Base-by-base conservation (phyloP, 1,140 invertebrate species). In the Cryptotermes secundus region DNA sequence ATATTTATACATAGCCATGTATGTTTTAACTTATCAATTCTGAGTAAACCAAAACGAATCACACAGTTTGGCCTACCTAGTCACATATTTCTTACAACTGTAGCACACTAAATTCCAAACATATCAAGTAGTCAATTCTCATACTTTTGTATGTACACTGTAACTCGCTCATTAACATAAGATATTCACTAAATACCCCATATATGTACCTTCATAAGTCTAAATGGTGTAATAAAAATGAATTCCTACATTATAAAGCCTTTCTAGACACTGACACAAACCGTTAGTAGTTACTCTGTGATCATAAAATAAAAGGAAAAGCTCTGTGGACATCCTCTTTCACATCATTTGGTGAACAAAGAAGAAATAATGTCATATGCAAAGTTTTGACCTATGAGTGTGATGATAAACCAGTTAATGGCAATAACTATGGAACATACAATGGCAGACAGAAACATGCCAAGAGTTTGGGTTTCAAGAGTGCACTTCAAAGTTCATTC, bases 1-100 rank as follows among this genome's bases (percentile, higher is more conserved):
- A 59, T 72, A 72, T 72, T 72, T 72, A 72, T 72, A 72, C 59
- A 72, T 72, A 31, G 59, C 31, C 59, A 72, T 72, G 59, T 72
- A 72, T 31, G 59, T 72, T 72, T 72, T 72, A 72, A 31, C 59
- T 31, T 31, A 49, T 49, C 45, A 72, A 72, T 72, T 72, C 59
- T 72, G 59, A 31, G 59, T 72, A 7, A 72, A 72, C 10, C n/a
- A 72, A 72, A 72, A n/a, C 31, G 9, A 72, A 72, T 31, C 59
- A 72, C 26, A 72, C 4, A 72, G 26, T 72, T 72, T 72, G 0
- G n/a, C n/a, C 59, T 72, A 72, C 6, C 19, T 3, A 72, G 59
- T 31, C 59, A 72, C 59, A 31, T 72, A 72, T 16, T 72, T 72
- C 14, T 49, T 22, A 49, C 45, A 49, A 22, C 0, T 49, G 59